phyloP scores from a whole-genome alignment of 1,140 invertebrate genomes.

The Hirudo medicinalis region DNA sequence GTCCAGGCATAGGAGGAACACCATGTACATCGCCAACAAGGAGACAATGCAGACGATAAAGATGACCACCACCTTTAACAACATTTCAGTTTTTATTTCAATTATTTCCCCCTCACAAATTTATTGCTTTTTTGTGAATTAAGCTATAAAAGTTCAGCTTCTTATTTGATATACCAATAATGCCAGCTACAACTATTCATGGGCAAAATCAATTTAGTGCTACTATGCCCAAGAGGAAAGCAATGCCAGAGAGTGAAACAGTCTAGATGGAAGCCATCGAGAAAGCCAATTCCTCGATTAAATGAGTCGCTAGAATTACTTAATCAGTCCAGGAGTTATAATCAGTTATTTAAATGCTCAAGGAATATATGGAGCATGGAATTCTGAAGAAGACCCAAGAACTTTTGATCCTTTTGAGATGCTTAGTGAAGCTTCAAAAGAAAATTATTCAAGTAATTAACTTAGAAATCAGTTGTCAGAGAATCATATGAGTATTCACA shows the following conservation, averaged over 20 bases:
- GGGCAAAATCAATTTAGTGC: not conserved
- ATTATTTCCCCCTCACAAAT: not conserved
- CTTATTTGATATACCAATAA: not conserved
- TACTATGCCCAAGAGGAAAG: not conserved
- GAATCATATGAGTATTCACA: not conserved
- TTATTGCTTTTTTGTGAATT: not conserved
- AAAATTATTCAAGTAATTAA: too few species aligned
- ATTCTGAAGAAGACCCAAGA: too few species aligned
- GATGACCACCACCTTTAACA: constrained; percentile 79
- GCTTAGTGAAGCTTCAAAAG: too few species aligned
- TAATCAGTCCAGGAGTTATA: too few species aligned
- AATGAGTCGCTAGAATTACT: not conserved
- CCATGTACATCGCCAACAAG: constrained; percentile 89
- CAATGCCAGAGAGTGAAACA: not conserved
- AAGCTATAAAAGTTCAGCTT: not conserved
- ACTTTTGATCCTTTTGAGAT: too few species aligned
- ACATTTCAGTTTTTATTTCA: constrained; percentile 15
- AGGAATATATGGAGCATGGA: too few species aligned
- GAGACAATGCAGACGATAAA: constrained; percentile 95
- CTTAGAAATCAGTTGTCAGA: too few species aligned
- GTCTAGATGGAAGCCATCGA: not conserved
- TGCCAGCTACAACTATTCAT: not conserved
- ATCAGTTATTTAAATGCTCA: too few species aligned
- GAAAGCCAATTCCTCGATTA: not conserved
- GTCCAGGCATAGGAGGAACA: constrained; percentile 89